phyloP scores from a whole-genome alignment of 1,140 invertebrate genomes.

The Caenorhabditis remanei region DNA sequence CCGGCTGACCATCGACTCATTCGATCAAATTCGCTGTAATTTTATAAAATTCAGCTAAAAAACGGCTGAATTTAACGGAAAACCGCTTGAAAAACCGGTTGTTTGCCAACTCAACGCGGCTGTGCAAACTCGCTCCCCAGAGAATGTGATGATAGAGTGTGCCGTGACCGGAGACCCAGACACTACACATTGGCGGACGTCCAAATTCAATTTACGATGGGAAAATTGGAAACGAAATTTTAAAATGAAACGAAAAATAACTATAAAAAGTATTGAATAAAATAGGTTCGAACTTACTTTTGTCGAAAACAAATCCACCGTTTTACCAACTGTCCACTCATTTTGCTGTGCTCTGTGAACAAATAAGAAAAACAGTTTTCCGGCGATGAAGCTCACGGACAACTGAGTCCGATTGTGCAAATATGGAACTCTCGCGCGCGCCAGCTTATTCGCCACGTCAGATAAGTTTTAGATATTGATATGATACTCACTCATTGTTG shows the following conservation, averaged over 20 bases:
- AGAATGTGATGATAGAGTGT: neutral
- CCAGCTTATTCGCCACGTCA: slow-evolving; percentile 36
- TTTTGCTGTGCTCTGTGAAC: neutral
- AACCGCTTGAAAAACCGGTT: slow-evolving; percentile 3
- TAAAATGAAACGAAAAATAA: neutral
- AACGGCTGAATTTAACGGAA: neutral
- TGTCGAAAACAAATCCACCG: slow-evolving; percentile 37
- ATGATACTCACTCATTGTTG: slow-evolving; percentile 19
- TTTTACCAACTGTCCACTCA: slow-evolving; percentile 24
- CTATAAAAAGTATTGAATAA: neutral
- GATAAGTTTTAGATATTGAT: neutral
- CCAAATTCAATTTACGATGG: slow-evolving; percentile 37
- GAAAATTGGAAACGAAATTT: neutral
- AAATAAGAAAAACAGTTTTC: slow-evolving; percentile 34
- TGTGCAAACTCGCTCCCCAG: slow-evolving; percentile 14
- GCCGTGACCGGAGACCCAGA: neutral
- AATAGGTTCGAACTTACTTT: slow-evolving; percentile 3
- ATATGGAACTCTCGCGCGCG: slow-evolving; percentile 1
- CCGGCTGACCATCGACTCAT: slow-evolving; percentile 53
- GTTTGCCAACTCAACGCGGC: slow-evolving; percentile 29
- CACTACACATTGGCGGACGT: neutral
- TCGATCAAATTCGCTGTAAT: slow-evolving; percentile 44
- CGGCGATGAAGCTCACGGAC: slow-evolving; percentile 27
- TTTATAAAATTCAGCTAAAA: slow-evolving; percentile 11
- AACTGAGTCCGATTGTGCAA: slow-evolving; percentile 6